Conservation (phyloP, 2,113 vertebrate genomes). For the Melanostigma gelatinosum region DNA sequence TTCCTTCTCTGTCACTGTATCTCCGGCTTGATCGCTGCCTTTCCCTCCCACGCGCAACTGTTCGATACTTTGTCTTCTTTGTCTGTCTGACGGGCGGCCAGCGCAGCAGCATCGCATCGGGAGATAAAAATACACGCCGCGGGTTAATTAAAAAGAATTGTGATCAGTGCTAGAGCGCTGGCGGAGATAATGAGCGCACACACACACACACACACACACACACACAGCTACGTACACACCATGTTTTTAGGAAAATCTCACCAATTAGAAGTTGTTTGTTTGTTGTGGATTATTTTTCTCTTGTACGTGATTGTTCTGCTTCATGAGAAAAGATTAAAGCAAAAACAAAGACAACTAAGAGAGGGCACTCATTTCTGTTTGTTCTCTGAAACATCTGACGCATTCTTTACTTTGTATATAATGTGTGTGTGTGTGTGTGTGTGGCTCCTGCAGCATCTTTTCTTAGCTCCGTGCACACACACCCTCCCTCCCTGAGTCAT, state of each 20-base stretch:
- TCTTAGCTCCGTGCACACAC: background rate
- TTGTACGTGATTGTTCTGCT: conserved; percentile 49
- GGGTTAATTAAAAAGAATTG: conserved; percentile 71
- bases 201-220: conserved; percentile 10
- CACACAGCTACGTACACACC: conserved; percentile 4
- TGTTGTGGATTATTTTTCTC: conserved; percentile 55
- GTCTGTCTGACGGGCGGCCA: conserved; percentile 23
- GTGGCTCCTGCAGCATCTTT: background rate
- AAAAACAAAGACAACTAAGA: conserved; percentile 23
- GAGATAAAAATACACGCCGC: conserved; percentile 60
- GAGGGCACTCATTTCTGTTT: conserved; percentile 3
- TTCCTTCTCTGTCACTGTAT: conserved; percentile 6
- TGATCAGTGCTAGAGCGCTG: conserved; percentile 48
- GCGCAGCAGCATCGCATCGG: conserved; percentile 28
- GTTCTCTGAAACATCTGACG: background rate
- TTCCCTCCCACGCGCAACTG: conserved; percentile 35
- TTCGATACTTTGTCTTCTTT: conserved; percentile 49
- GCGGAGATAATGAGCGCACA: conserved; percentile 56
- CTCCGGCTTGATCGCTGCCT: conserved; percentile 12
- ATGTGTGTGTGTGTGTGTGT: background rate
- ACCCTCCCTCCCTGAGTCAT: background rate
- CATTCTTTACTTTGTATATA: background rate
- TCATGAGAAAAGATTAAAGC: conserved; percentile 40
- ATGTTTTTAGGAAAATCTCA: conserved; percentile 45
- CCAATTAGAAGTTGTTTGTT: conserved; percentile 74